Evolutionary conservation across 2,888 invertebrate species (phyloP).

Genomic region (Dichetophora obliterata): DNA sequence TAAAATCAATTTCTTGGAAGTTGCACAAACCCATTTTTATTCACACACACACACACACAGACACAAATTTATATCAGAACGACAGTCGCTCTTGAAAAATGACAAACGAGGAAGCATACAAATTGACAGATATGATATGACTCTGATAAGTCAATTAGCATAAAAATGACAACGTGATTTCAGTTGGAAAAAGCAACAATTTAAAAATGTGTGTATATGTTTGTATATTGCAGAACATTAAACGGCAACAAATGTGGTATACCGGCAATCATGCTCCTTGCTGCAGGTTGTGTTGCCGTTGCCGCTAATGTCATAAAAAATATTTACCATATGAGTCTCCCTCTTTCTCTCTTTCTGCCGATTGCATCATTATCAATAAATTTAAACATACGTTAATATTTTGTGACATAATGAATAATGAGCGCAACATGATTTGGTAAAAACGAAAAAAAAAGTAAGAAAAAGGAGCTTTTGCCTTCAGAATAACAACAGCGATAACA

Average conservation of each 20-base stretch:
- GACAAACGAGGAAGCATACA: slow-evolving; percentile 37
- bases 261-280: background rate
- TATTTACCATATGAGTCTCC: background rate
- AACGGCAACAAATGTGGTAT: slow-evolving; percentile 5
- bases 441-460: background rate
- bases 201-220: no score
- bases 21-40: slow-evolving; percentile 7
- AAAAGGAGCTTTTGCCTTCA: background rate
- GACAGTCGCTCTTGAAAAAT: slow-evolving; percentile 17
- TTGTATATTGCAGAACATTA: slow-evolving; percentile 6
- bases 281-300: slow-evolving; percentile 17
- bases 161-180: slow-evolving; percentile 58
- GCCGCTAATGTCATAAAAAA: background rate
- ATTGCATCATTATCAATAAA: slow-evolving; percentile 70
- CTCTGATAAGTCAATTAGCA: slow-evolving; percentile 64
- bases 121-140: slow-evolving; percentile 36
- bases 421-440: slow-evolving; percentile 44
- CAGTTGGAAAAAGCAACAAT: slow-evolving; percentile 47
- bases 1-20: slow-evolving; percentile 27
- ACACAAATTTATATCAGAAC: background rate
- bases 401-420: slow-evolving; percentile 69
- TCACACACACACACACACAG: background rate
- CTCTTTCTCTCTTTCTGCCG: slow-evolving; percentile 44
- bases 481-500: background rate
- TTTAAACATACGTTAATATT: slow-evolving; percentile 28